Conservation (phyloP, 2,888 invertebrate species). For the Polyommatus icarus region DNA sequence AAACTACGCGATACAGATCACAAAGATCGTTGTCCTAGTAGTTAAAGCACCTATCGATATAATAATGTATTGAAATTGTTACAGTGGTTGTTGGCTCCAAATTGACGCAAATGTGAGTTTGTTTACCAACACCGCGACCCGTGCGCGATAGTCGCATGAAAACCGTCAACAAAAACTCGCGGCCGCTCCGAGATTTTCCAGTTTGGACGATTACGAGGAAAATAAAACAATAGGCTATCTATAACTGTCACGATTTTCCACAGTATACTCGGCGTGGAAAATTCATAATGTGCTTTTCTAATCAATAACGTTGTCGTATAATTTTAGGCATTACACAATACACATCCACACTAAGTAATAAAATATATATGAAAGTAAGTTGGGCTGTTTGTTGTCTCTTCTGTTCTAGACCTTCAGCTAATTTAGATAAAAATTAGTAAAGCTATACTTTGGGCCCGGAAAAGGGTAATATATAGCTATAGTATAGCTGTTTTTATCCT, state of each 20-base stretch:
- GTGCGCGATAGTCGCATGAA: not conserved
- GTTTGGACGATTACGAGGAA: not conserved
- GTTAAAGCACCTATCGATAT: too few species aligned
- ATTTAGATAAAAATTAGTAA: too few species aligned
- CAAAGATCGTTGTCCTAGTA: not conserved
- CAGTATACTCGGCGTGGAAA: not conserved
- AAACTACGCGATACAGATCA: not conserved
- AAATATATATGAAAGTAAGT: too few species aligned
- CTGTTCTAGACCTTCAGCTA: too few species aligned
- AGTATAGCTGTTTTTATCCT: too few species aligned
- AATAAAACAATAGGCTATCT: not conserved
- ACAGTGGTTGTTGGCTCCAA: not conserved
- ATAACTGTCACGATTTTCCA: not conserved
- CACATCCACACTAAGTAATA: too few species aligned
- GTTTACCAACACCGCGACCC: slow-evolving; percentile 3
- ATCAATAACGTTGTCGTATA: not conserved
- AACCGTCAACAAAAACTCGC: not conserved
- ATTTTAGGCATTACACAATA: not conserved
- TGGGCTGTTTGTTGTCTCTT: not conserved
- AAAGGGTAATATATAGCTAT: too few species aligned
- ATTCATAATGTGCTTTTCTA: not conserved
- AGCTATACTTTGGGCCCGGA: too few species aligned
- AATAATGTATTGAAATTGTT: not conserved
- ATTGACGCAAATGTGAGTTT: not conserved
- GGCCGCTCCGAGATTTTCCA: slow-evolving; percentile 3